A percentile compares a stretch with the other conserved stretches of the same genome.
Evolutionary conservation across 2,113 vertebrate genomes (phyloP).

Genomic region (Hippopotamus amphibius): DNA sequence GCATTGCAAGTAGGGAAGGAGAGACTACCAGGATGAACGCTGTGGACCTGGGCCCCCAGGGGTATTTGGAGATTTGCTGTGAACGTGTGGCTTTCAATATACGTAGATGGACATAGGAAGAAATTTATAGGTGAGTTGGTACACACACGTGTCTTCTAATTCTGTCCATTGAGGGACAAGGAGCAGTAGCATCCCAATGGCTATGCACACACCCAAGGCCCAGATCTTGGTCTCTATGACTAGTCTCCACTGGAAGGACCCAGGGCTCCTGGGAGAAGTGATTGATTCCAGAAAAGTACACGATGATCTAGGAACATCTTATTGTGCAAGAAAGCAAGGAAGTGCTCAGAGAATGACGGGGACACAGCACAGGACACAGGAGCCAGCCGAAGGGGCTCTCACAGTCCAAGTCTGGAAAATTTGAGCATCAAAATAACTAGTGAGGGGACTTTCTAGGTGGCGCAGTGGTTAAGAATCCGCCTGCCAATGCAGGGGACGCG

Average conservation of each 20-base stretch:
- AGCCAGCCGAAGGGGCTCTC: too few relatives aligned
- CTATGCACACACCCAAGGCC: rapidly evolving
- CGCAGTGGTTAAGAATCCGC: too few relatives aligned
- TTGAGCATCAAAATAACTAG: not conserved
- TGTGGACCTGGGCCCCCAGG: not conserved
- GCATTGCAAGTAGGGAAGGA: not conserved
- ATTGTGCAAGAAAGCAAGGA: not conserved
- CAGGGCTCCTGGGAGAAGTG: not conserved
- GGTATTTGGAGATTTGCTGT: not conserved
- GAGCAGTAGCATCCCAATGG: rapidly evolving
- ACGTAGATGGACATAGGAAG: not conserved
- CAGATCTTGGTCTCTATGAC: not conserved
- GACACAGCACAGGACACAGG: not conserved
- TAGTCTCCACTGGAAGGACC: not conserved
- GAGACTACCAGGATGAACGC: not conserved
- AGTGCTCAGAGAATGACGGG: not conserved
- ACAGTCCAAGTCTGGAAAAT: too few relatives aligned
- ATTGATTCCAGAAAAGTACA: not conserved
- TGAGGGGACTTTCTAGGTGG: too few relatives aligned
- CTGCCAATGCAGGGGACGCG: too few relatives aligned
- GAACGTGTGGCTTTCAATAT: not conserved
- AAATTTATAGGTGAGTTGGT: not conserved
- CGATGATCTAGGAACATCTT: not conserved
- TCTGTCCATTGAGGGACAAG: not conserved
- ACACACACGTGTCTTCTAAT: not conserved